phyloP scores from a whole-genome alignment of 37 sponge, comb jelly and placozoan species.

The Aphrocallistes beatrix region DNA sequence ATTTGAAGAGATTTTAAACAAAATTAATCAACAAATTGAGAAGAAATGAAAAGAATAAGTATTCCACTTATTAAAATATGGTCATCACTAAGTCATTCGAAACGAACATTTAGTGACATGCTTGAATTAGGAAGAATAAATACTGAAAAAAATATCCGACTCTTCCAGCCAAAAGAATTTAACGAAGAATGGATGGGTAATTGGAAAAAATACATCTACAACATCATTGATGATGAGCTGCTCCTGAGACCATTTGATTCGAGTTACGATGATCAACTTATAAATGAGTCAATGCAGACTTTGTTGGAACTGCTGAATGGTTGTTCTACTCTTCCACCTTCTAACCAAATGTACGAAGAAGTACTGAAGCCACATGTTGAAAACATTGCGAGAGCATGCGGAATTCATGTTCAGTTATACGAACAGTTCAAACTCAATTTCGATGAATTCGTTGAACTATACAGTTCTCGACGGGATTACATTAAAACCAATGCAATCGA shows the following conservation, averaged over 20 bases:
- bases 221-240: not conserved
- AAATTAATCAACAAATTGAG: no score
- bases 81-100: no score
- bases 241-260: not conserved
- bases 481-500: not conserved
- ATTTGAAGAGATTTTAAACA: no score
- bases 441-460: not conserved
- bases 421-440: not conserved
- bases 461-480: not conserved
- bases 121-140: not conserved
- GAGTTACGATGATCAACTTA: not conserved
- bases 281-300: not conserved
- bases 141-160: not conserved
- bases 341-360: not conserved
- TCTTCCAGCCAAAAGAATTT: not conserved
- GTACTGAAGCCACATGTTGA: not conserved
- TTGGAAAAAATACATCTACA: slow-evolving; percentile 2
- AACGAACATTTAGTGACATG: not conserved
- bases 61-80: no score
- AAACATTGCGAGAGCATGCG: not conserved
- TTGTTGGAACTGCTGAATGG: not conserved
- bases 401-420: not conserved
- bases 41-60: no score
- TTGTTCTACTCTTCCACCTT: not conserved
- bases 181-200: not conserved